Percentiles rank a stretch among this genome's conserved stretches.
Evolutionary conservation across 2,797 vertebrate species (phyloP).

Genomic region (Poeciliopsis presidionis): DNA sequence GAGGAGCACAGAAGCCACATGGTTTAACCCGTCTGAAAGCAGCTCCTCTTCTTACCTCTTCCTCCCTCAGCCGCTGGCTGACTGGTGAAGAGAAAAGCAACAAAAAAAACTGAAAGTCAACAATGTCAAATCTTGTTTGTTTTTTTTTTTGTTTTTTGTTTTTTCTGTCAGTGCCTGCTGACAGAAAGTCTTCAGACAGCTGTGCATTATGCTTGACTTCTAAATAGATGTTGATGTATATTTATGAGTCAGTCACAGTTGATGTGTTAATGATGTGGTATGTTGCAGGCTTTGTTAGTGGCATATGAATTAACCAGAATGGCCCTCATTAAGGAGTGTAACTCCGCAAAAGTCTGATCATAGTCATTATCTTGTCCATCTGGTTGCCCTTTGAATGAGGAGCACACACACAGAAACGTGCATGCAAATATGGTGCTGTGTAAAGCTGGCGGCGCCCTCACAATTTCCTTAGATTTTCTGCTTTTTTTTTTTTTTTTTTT

Average conservation of each 20-base stretch:
- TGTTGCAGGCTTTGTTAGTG: constrained; percentile 68
- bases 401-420: constrained; percentile 37
- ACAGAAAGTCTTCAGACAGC: constrained; percentile 41
- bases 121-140: constrained; percentile 47
- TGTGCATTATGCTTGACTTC: constrained; percentile 58
- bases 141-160: not conserved
- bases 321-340: constrained; percentile 71
- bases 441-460: not conserved
- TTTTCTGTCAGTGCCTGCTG: constrained; percentile 35
- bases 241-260: constrained; percentile 69
- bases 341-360: constrained; percentile 74
- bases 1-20: constrained; percentile 78
- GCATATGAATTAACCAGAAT: constrained; percentile 75
- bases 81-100: constrained; percentile 42
- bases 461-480: not conserved
- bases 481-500: not conserved
- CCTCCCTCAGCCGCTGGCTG: constrained; percentile 53
- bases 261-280: constrained; percentile 75
- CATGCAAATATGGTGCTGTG: constrained; percentile 12
- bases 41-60: constrained; percentile 23
- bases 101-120: constrained; percentile 51
- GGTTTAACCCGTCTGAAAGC: constrained; percentile 52
- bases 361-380: constrained; percentile 79
- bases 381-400: constrained; percentile 67
- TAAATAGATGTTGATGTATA: constrained; percentile 69